Evolutionary conservation across 2,797 vertebrate species (phyloP).

Genomic region (Xiphorhynchus erythropygius): DNA sequence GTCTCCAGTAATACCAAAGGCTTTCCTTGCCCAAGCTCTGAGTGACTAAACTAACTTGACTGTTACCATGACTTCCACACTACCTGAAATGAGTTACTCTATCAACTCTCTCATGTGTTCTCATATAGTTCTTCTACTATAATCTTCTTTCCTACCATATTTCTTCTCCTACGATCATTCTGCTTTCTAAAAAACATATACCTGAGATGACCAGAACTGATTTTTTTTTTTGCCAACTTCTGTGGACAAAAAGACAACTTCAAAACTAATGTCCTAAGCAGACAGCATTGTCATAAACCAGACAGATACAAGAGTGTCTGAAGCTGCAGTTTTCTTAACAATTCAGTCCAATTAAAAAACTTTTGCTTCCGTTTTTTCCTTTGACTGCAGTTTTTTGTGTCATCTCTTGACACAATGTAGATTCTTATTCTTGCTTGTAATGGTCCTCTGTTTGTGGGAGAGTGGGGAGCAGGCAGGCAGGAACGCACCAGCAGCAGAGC

Average conservation of each 20-base stretch:
- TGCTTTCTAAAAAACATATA: not conserved
- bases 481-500: not conserved
- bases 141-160: not conserved
- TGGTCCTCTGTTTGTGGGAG: not conserved
- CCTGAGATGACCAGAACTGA: not conserved
- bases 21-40: not conserved
- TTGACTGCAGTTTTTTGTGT: not conserved
- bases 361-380: not conserved
- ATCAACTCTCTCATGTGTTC: not conserved
- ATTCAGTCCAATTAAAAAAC: not conserved
- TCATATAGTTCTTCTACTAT: not conserved
- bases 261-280: not conserved
- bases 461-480: not conserved
- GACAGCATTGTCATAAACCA: not conserved
- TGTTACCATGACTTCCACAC: not conserved
- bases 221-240: not conserved
- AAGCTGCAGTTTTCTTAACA: not conserved
- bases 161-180: not conserved
- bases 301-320: not conserved
- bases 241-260: not conserved
- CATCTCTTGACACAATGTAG: not conserved
- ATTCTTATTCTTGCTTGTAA: not conserved
- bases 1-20: not conserved
- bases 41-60: not conserved
- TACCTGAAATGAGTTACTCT: not conserved